Evolutionary conservation across 1,140 invertebrate species (phyloP), one percentile per base, ranked within the genome.

Genomic region (Ericerus pela): DNA sequence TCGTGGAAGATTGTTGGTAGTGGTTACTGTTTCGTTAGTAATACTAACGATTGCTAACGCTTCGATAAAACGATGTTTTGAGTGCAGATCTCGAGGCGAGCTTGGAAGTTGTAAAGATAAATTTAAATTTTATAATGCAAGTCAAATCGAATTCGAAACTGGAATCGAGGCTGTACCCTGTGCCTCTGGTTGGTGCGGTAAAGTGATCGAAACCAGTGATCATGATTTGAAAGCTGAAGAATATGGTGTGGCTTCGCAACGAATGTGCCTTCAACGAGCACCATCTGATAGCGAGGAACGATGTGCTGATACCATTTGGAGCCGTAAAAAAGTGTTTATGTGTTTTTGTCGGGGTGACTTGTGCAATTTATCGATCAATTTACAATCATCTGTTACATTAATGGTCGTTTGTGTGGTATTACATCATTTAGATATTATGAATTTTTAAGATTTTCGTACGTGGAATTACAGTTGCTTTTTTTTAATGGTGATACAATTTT

Each of bases 281-380:
- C 88, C 89, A 5, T 81, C 82, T 41, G 90, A 94, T 67, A 79
- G 79, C 61, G 85, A 90, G 69, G 88, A 93, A 68, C 72, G 88
- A 54, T 94, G 90, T 70, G 86, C 85, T 2, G 82, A 87, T 58
- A 89, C 87, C 0, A 74, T 79, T 60, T 82, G 79, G 72, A 82
- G 85, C 63, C 77, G 80, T 59, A 82, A 80, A 65, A 83, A 82
- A 67, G 85, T 92, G 0, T 85, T 82, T 60, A 88, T 93, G 83
- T 94, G 90, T 66, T 88, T 93, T 64, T 94, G 90, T 65, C 77
- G 77, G 63, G 90, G 90, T n/a, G 88, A 94, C 69, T 71, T 94
- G 14, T 93, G 89, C 66, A 94, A 93, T 67, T 12, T 12, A 28
- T 8, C 18, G 20, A 12, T 36, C 2, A 18, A 11, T 2, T 71